Conservation (phyloP, 1,140 invertebrate species). For the Coenobita brevimanus region DNA sequence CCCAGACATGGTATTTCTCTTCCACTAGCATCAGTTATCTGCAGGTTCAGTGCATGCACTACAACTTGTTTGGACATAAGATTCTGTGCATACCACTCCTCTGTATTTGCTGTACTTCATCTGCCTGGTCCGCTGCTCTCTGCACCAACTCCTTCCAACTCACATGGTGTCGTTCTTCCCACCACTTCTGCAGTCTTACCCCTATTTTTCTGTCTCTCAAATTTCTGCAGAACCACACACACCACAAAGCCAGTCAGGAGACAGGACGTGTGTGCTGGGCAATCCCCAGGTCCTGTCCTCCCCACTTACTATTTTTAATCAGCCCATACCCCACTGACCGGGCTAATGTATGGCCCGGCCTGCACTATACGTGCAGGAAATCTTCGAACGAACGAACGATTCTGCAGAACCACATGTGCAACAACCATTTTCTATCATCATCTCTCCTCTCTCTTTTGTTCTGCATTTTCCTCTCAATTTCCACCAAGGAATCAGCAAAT, state of each 20-base stretch:
- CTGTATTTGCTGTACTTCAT: not conserved
- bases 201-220: not conserved
- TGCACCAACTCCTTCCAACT: no score
- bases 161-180: no score
- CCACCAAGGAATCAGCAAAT: not conserved
- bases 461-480: slow-evolving; percentile 2
- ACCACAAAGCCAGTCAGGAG: no score
- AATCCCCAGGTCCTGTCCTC: no score
- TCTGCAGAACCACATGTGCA: not conserved
- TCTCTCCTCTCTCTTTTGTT: not conserved
- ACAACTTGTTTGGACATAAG: not conserved
- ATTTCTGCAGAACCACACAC: slow-evolving; percentile 9
- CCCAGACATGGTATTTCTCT: not conserved
- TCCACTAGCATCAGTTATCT: no score
- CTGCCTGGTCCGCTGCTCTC: no score
- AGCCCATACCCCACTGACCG: no score
- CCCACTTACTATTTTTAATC: no score
- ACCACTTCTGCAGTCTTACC: not conserved
- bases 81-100: not conserved
- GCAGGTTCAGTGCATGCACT: slow-evolving; percentile 6
- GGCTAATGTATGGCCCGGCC: no score
- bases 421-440: no score
- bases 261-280: no score
- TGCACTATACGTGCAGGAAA: no score
- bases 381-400: not conserved